Evolutionary conservation across 2,888 invertebrate species (phyloP), one percentile per base, ranked within the genome.

Genomic region (Netelia virgata): DNA sequence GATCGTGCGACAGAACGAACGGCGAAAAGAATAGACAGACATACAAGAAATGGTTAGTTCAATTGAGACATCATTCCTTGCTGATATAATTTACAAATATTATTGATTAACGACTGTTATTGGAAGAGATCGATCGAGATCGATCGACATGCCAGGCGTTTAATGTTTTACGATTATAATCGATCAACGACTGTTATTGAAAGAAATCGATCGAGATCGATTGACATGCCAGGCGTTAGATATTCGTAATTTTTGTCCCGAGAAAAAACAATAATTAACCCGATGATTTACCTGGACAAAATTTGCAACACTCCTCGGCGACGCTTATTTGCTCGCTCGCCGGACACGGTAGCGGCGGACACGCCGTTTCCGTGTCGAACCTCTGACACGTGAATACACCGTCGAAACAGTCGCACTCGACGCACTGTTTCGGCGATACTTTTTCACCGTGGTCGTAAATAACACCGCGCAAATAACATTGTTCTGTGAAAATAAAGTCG

Each of bases 221-320:
- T 64, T 36, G 14, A 64, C 16, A 55, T 50, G 28, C 16, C 20
- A 70, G 70, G 1, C 47, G 16, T 72, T 55, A 55, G 57, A 16
- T 73, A 18, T n/a, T 43, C 11, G 59, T 41, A n/a, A 55, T 3
- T 18, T 18, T 18, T 55, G 10, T 64, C 66, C 5, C 66, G 10
- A 66, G 57, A 68, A 41, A 66, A 57, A 57, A 36, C 18, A 14
- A n/a, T n/a, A 53, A 47, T 18, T 10, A 41, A 69, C 28, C 6
- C 47, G 63, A 64, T 69, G 41, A 18, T 89, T 87, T 94, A 97
- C 98, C 98, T 94, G 97, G 97, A 94, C 98, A 98, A 93, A 97
- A 97, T 93, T 97, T 97, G 95, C 98, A 98, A 94, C 98, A 98
- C 94, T 97, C 97, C 83, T 97, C 97, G 70, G 97, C 96, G 85